Conservation (phyloP, 1,140 invertebrate genomes). For the Heliothis virescens region DNA sequence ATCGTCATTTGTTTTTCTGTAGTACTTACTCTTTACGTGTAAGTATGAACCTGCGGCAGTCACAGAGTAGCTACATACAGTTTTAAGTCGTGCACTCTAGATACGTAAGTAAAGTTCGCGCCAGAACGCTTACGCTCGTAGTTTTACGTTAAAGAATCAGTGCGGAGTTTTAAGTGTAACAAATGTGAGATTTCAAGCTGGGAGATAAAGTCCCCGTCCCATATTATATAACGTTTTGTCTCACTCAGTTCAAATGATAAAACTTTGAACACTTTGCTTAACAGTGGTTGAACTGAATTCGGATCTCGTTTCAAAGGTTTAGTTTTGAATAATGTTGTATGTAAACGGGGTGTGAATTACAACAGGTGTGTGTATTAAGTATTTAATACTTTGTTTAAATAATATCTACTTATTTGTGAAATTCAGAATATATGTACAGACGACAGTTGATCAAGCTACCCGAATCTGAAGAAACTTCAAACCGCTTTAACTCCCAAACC, state of each 20-base stretch:
- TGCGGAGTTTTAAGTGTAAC: slow-evolving; percentile 12
- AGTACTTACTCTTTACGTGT: too few relatives aligned
- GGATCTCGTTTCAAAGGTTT: slow-evolving; percentile 4
- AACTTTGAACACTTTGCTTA: slow-evolving; percentile 2
- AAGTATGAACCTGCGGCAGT: too few relatives aligned
- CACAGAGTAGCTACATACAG: too few relatives aligned
- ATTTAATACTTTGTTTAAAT: not conserved
- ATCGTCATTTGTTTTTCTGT: too few relatives aligned
- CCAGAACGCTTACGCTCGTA: not conserved
- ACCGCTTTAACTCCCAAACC: too few relatives aligned
- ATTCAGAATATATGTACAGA: too few relatives aligned
- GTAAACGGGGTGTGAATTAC: too few relatives aligned
- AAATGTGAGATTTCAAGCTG: not conserved
- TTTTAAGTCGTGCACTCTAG: not conserved
- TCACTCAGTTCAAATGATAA: slow-evolving; percentile 15
- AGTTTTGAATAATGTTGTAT: not conserved
- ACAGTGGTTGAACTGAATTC: not conserved
- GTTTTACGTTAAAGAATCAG: slow-evolving; percentile 15
- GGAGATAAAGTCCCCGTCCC: slow-evolving; percentile 3
- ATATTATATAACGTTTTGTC: slow-evolving; percentile 18
- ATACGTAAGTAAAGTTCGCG: not conserved
- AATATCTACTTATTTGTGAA: too few relatives aligned
- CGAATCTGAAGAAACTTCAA: too few relatives aligned
- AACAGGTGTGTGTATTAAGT: not conserved
- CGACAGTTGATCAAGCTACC: too few relatives aligned